phyloP scores from a whole-genome alignment of 2,113 vertebrate species.

The Oriolus oriolus region DNA sequence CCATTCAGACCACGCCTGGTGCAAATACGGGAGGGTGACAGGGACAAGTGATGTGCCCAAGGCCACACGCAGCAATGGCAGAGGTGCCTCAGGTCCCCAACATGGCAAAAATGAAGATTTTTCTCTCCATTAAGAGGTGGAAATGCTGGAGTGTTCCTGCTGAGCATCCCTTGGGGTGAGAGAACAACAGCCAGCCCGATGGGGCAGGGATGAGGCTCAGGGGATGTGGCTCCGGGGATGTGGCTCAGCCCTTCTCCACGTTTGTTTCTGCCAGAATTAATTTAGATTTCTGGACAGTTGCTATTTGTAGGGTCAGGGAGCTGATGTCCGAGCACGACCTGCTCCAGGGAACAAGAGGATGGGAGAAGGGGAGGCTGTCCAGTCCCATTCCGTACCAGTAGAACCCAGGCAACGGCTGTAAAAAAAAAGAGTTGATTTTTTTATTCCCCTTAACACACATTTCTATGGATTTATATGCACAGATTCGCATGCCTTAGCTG shows the following conservation, averaged over 20 bases:
- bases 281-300: neutral
- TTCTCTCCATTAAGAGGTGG: accelerated
- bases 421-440: neutral
- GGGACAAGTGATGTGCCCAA: neutral
- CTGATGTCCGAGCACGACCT: neutral
- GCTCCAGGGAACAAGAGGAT: neutral
- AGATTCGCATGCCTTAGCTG: neutral
- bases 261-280: neutral
- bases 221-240: neutral
- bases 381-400: accelerated
- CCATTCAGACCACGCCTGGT: neutral
- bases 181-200: neutral
- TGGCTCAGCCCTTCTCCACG: neutral
- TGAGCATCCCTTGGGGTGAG: neutral
- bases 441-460: neutral
- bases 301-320: neutral
- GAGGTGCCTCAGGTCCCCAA: neutral
- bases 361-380: neutral
- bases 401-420: neutral
- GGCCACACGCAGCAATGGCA: neutral
- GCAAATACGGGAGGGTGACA: neutral
- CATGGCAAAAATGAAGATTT: accelerated
- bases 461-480: neutral
- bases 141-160: accelerated
- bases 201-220: neutral